Evolutionary conservation across 2,888 invertebrate genomes (phyloP).

Genomic region (Xanthostigma xanthostigma): DNA sequence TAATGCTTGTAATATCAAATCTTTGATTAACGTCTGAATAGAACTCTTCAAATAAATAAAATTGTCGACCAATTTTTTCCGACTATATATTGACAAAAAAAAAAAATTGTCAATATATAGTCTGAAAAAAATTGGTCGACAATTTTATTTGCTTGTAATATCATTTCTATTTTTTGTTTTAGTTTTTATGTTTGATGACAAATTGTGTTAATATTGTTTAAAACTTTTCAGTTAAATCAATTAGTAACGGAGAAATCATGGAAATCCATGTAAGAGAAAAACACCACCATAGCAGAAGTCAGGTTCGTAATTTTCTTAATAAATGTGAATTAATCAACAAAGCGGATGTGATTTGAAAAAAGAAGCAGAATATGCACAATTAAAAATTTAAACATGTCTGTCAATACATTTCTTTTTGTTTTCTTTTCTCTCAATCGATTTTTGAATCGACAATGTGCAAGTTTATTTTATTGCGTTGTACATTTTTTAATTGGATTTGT

Average conservation of each 20-base stretch:
- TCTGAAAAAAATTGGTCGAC: no score
- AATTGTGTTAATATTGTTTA: constrained; percentile 6
- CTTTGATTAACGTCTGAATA: no score
- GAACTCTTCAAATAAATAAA: no score
- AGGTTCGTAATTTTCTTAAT: constrained; percentile 31
- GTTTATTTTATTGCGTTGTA: background rate
- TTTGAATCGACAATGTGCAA: background rate
- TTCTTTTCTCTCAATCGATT: constrained; percentile 3
- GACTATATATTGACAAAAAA: no score
- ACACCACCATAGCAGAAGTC: constrained; percentile 48
- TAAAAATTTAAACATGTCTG: background rate
- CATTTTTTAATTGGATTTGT: constrained; percentile 5
- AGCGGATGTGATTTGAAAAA: no score
- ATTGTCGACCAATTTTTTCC: no score
- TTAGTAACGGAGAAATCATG: constrained; percentile 52
- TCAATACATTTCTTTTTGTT: background rate
- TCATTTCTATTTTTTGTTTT: constrained; percentile 5
- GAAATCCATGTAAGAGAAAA: constrained; percentile 55
- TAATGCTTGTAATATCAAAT: no score
- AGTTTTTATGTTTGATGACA: constrained; percentile 6
- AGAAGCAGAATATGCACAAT: background rate
- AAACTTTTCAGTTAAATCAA: no score
- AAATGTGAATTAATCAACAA: no score
- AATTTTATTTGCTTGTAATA: no score
- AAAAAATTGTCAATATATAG: no score